A percentile compares a stretch with the other conserved stretches of the same genome.
Evolutionary conservation across 2,113 vertebrate genomes (phyloP).

Genomic region (Neolamprologus hecqui): DNA sequence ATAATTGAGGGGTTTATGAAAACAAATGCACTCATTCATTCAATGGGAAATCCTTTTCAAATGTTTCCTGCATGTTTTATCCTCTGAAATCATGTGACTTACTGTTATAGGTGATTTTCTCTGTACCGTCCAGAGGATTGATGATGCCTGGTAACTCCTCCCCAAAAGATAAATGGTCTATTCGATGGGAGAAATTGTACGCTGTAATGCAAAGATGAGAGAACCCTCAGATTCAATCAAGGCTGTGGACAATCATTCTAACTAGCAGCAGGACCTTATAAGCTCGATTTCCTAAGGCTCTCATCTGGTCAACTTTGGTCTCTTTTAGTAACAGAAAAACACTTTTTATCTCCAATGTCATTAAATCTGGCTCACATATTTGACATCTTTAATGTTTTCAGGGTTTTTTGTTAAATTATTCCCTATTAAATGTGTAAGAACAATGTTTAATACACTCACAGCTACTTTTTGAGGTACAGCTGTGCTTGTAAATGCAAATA

Average conservation of each 20-base stretch:
- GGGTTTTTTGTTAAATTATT: not conserved
- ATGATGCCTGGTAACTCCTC: conserved; percentile 90
- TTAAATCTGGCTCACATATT: not conserved
- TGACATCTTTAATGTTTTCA: not conserved
- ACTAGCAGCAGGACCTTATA: not conserved
- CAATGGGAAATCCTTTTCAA: not conserved
- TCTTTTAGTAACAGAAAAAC: not conserved
- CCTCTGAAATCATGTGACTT: conserved; percentile 51
- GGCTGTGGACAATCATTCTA: not conserved
- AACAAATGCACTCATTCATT: not conserved
- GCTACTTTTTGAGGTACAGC: not conserved
- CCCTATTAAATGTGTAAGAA: not conserved
- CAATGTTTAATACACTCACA: not conserved
- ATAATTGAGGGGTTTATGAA: not conserved
- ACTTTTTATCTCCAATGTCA: not conserved
- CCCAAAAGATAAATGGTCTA: conserved; percentile 95
- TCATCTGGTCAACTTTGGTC: not conserved
- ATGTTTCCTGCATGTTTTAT: not conserved
- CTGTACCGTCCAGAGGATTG: conserved; percentile 93
- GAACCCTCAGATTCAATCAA: not conserved
- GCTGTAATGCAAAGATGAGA: conserved; percentile 60
- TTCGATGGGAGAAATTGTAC: conserved; percentile 97
- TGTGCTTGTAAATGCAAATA: not conserved
- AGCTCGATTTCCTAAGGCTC: not conserved
- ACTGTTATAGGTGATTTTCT: conserved; percentile 91